phyloP scores from a whole-genome alignment of 1,140 invertebrate species.

The Parapsyche elsis region DNA sequence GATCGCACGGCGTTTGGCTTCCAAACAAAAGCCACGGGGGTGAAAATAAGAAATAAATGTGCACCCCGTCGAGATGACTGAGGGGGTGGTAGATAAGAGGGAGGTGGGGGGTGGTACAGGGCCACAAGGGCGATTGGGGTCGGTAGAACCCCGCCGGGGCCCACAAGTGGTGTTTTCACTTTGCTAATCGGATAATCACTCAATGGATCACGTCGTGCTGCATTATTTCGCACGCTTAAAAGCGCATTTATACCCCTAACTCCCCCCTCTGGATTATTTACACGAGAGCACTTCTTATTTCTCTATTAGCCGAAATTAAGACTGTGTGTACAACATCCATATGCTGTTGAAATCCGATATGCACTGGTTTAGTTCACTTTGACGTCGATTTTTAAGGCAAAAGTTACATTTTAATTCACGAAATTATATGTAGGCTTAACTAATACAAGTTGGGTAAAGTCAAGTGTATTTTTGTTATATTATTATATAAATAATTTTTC shows the following conservation, averaged over 20 bases:
- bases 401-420: too few species aligned
- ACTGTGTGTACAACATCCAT: too few species aligned
- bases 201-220: conserved; percentile 67
- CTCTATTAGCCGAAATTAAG: too few species aligned
- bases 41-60: conserved; percentile 55
- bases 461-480: too few species aligned
- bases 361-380: too few species aligned
- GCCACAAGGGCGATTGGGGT: neutral
- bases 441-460: too few species aligned
- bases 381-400: too few species aligned
- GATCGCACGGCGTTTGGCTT: conserved; percentile 53
- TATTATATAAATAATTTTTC: too few species aligned
- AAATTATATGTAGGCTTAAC: too few species aligned
- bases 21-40: conserved; percentile 50
- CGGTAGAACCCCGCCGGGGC: conserved; percentile 59
- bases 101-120: neutral
- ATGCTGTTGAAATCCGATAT: too few species aligned
- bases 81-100: conserved; percentile 42
- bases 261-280: conserved; percentile 12
- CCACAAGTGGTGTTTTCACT: conserved; percentile 70
- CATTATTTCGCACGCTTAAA: conserved; percentile 66
- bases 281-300: neutral
- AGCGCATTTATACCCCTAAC: conserved; percentile 18
- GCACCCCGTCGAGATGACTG: conserved; percentile 53
- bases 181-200: conserved; percentile 70